Percentiles rank a stretch among this genome's conserved stretches.
phyloP scores from a whole-genome alignment of 1,140 invertebrate species.

The Drosophila albomicans region DNA sequence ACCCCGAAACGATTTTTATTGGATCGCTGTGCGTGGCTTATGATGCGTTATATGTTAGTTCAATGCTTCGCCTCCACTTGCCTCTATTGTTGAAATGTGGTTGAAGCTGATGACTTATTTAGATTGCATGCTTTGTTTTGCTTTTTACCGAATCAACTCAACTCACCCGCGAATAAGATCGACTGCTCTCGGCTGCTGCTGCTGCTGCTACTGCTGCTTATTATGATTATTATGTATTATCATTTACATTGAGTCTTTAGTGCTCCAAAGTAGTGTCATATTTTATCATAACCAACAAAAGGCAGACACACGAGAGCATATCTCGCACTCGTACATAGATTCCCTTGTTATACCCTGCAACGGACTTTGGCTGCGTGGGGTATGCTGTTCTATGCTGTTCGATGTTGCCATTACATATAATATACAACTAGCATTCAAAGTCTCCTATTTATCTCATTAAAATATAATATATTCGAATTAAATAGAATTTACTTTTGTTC shows the following conservation, averaged over 20 bases:
- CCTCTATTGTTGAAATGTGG: constrained; percentile 38
- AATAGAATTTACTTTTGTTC: too few species aligned
- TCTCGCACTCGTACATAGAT: neutral
- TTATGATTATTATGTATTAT: constrained; percentile 49
- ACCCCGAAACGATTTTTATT: neutral
- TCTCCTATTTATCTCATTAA: too few species aligned
- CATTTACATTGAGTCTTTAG: constrained; percentile 67
- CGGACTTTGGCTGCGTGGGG: neutral
- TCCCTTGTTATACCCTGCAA: constrained; percentile 36
- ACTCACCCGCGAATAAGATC: neutral
- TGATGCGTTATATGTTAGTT: constrained; percentile 26
- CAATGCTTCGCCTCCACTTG: neutral
- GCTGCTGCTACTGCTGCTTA: neutral
- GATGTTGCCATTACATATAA: too few species aligned
- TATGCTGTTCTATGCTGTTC: neutral
- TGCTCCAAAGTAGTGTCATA: constrained; percentile 49
- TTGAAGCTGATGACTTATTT: constrained; percentile 40
- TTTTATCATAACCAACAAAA: constrained; percentile 61
- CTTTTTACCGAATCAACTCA: neutral
- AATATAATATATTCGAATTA: too few species aligned
- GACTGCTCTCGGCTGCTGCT: too few species aligned
- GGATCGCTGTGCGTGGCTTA: neutral
- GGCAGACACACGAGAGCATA: constrained; percentile 6
- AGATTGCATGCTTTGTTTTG: constrained; percentile 41
- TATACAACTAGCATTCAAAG: too few species aligned